These are phyloP conservation scores for Chaetops frenatus DNA, from an alignment of 2,113 vertebrate species.

Conservation along the genomic window DNA sequence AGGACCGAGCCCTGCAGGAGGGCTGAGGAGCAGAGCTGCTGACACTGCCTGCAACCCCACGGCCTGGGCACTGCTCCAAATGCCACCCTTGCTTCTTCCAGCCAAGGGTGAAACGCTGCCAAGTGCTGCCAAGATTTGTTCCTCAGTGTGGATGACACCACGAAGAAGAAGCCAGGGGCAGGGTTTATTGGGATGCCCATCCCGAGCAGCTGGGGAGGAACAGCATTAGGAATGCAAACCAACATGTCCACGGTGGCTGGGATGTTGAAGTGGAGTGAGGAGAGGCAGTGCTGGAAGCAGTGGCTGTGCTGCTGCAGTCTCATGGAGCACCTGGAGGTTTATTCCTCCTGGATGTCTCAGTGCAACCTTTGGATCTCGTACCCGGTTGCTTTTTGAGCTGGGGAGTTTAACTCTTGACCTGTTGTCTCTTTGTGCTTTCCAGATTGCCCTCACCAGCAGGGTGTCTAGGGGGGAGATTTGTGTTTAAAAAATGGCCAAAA, in stretches of 20 bases:
- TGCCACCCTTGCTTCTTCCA: not conserved
- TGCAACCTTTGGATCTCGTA: not conserved
- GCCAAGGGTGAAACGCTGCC: not conserved
- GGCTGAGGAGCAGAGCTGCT: not conserved
- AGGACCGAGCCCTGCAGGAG: not conserved
- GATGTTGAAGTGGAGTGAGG: not conserved
- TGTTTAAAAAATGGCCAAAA: not conserved
- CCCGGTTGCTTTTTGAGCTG: not conserved
- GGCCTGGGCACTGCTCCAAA: not conserved
- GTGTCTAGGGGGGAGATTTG: not conserved
- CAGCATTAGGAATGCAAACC: not conserved
- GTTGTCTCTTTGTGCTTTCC: not conserved
- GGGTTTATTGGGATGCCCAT: not conserved
- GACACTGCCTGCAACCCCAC: not conserved
- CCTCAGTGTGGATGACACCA: not conserved
- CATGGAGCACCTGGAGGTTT: not conserved
- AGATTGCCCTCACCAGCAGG: not conserved
- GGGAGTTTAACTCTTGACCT: not conserved
- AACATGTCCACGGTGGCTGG: not conserved
- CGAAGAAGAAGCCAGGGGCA: accelerated
- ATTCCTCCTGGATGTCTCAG: not conserved
- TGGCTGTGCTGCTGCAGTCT: not conserved
- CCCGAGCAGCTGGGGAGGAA: not conserved
- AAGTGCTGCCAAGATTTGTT: not conserved
- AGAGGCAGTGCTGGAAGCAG: not conserved